These are phyloP conservation scores for Mesembrinibis cayennensis DNA, from an alignment of 2,113 vertebrate species.

Conservation along the genomic window DNA sequence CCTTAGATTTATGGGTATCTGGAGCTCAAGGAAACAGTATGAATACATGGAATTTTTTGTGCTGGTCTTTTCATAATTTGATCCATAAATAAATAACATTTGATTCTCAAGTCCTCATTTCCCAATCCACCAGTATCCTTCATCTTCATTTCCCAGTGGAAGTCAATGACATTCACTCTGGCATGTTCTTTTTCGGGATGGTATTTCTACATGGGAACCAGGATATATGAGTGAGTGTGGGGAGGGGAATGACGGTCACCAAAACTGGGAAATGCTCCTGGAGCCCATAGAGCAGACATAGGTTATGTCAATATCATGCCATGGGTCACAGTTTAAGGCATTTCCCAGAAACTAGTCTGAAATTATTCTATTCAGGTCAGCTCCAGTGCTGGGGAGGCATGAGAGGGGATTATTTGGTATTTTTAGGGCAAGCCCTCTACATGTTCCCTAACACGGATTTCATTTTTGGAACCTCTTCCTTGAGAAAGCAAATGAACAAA, in stretches of 20 bases:
- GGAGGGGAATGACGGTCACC: neutral
- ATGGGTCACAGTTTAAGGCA: slow-evolving; percentile 12
- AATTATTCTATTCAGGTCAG: neutral
- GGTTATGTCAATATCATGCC: slow-evolving; percentile 48
- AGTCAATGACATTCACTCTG: neutral
- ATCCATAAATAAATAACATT: slow-evolving; percentile 5
- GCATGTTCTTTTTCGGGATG: neutral
- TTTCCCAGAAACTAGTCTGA: slow-evolving; percentile 52
- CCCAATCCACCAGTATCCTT: neutral
- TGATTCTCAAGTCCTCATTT: neutral
- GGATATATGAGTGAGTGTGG: neutral
- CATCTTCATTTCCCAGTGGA: slow-evolving; percentile 19
- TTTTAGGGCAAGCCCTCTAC: neutral
- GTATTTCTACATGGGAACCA: slow-evolving; percentile 33
- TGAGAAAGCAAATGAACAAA: neutral
- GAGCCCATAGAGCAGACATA: neutral
- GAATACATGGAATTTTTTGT: neutral
- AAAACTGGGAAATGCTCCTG: slow-evolving; percentile 17
- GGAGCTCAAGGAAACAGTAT: neutral
- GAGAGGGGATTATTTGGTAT: neutral
- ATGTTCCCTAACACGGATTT: neutral
- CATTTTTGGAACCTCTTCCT: neutral
- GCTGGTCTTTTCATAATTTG: neutral
- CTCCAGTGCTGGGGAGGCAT: neutral
- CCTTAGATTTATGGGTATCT: neutral